Evolutionary conservation across 2,888 invertebrate genomes (phyloP), one percentile per base, ranked within the genome.

Genomic region (Hyposoter didymator): DNA sequence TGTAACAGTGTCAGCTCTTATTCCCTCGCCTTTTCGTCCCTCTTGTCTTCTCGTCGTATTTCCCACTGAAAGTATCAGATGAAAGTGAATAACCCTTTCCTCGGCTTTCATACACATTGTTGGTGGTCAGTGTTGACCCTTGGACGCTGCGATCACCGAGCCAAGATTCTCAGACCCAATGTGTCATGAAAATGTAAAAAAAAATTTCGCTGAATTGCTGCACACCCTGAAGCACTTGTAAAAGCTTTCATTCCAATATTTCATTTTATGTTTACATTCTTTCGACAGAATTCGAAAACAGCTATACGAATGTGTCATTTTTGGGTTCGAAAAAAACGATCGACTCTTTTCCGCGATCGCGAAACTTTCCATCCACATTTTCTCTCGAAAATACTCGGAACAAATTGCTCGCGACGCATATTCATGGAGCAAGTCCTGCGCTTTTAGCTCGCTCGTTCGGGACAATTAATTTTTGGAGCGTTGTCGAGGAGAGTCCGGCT

Each of bases 391-490:
- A 67, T 82, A 81, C 59, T 72, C 59, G 47, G 22, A 73, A 28
- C 66, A n/a, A 72, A 49, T 66, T 45, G 67, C 72, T 52, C 45
- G 62, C 22, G 59, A 32, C 28, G 67, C 52, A 69, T 78, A 67
- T 52, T 78, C 55, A 17, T 66, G 52, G 43, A 39, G 66, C 12
- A 28, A 62, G 62, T 74, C 49, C 74, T 43, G 62, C 43, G 67
- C 62, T 64, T 69, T 66, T 64, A 35, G 70, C 70, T 72, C 73
- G 67, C 67, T 73, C 67, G 55, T 80, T 73, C 73, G 32, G 55
- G 84, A 84, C 81, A 84, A 84, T 84, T 84, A 84, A 84, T 78
- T 81, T 81, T 84, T 69, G 55, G 81, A 81, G 55, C 73, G 81
- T 59, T 43, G 59, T 78, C 73, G 49, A 73, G 73, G 43, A 67